Base-by-base conservation (phyloP, 2,113 vertebrate species). In the Stercorarius parasiticus region DNA sequence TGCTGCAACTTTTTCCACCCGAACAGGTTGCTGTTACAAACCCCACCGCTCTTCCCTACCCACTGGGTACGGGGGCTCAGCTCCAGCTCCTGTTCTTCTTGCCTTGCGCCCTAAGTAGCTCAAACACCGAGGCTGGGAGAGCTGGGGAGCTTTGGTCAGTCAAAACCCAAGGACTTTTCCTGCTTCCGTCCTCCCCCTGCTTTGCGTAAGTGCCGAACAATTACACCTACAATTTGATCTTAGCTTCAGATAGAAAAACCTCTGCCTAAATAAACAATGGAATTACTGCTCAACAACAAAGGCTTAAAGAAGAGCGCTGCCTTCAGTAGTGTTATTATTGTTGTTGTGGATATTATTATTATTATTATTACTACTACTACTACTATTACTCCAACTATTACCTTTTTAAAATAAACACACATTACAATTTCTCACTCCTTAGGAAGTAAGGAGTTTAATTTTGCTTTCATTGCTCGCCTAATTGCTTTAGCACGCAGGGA, bases 141-240 rank as follows among this genome's bases (percentile, higher is more conserved):
- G 29, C 83, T 67, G 82, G 95, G 93, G 85, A 97, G 94, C 93
- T 96, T 69, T 78, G 98, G 98, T 96, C 98, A 97, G 92, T 94
- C 97, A 87, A 58, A 86, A 56, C n/a, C 94, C 93, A 56, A 89
- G 91, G 95, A 47, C 89, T 95, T 93, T 90, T 64, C 97, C 69
- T 96, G 96, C 95, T 97, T 94, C 96, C 79, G 21, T 82, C 88
- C 79, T 97, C 52, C n/a, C 42, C n/a, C 82, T 90, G 76, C 93
- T 97, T 96, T 97, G 96, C 96, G 2, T 85, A 80, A 85, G 87
- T 9, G 34, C 89, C n/a, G 87, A 84, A 90, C 96, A 97, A 85
- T 98, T 97, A 95, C 95, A 98, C 96, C 96, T 97, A 89, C 93
- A 96, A 97, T 98, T 97, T 95, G 97, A 98, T 98, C 90, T 96